These are phyloP conservation scores for Hippocampus zosterae DNA, from an alignment of 2,113 vertebrate species.

Conservation along the genomic window DNA sequence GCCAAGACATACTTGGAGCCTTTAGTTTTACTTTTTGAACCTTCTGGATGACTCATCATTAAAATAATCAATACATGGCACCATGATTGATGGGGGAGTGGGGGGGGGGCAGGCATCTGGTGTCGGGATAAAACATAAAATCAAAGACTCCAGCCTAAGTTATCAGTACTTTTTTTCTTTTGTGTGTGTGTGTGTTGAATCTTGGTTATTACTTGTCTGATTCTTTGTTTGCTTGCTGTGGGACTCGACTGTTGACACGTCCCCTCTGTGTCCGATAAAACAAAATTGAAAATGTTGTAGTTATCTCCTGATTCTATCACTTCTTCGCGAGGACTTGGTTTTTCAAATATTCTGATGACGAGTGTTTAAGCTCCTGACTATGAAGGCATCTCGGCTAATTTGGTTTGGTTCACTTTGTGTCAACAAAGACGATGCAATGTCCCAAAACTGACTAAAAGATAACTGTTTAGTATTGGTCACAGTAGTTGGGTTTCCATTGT, in stretches of 20 bases:
- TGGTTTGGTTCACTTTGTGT: conserved; percentile 12
- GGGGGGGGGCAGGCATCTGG: neutral
- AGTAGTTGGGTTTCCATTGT: neutral
- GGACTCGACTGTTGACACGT: conserved; percentile 68
- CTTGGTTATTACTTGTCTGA: conserved; percentile 65
- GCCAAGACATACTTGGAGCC: conserved; percentile 23
- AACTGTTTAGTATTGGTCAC: neutral
- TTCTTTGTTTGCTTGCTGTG: conserved; percentile 67
- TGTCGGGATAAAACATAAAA: conserved; percentile 3
- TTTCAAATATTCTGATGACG: conserved; percentile 42
- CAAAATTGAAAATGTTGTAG: conserved; percentile 70
- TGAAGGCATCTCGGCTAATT: conserved; percentile 9
- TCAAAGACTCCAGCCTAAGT: neutral
- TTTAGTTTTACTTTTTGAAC: conserved; percentile 22
- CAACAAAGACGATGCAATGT: conserved; percentile 16
- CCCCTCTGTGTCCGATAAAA: conserved; percentile 67
- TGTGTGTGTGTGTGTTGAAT: conserved; percentile 50
- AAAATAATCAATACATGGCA: conserved; percentile 15
- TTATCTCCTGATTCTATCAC: conserved; percentile 67
- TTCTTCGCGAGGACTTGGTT: conserved; percentile 38
- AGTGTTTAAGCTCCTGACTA: conserved; percentile 31
- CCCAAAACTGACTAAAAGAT: conserved; percentile 32
- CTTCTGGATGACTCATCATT: conserved; percentile 9
- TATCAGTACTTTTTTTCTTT: neutral
- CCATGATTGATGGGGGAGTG: neutral